Evolutionary conservation across 2,113 vertebrate species (phyloP).

Genomic region (Myotis brandtii): DNA sequence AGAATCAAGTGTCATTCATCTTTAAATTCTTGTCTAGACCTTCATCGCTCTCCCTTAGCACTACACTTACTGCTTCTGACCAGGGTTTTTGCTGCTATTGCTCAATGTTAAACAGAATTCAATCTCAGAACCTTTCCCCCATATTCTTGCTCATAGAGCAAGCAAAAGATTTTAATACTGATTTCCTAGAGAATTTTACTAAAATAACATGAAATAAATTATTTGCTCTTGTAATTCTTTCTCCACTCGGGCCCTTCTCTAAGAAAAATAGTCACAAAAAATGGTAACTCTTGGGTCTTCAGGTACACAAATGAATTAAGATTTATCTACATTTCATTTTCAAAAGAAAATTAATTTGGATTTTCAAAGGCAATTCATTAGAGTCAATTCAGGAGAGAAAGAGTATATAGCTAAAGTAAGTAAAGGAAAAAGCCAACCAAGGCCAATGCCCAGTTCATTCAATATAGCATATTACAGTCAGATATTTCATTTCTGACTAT

Average conservation of each 20-base stretch:
- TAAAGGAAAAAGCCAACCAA: neutral
- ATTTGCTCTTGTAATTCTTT: constrained; percentile 28
- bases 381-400: neutral
- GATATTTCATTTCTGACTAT: neutral
- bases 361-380: neutral
- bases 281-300: neutral
- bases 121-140: neutral
- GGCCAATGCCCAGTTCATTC: neutral
- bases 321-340: neutral
- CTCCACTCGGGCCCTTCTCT: neutral
- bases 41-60: neutral
- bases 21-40: neutral
- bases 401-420: neutral
- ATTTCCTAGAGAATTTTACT: constrained; percentile 6
- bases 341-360: constrained; percentile 24
- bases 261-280: constrained; percentile 52
- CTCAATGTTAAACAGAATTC: constrained; percentile 11
- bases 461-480: neutral
- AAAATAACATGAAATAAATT: neutral
- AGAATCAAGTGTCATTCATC: neutral
- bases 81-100: neutral
- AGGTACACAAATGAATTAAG: constrained; percentile 15
- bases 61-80: neutral
- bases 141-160: neutral
- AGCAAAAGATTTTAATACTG: neutral